phyloP scores from a whole-genome alignment of 2,113 vertebrate species.

The Etheostoma cragini region DNA sequence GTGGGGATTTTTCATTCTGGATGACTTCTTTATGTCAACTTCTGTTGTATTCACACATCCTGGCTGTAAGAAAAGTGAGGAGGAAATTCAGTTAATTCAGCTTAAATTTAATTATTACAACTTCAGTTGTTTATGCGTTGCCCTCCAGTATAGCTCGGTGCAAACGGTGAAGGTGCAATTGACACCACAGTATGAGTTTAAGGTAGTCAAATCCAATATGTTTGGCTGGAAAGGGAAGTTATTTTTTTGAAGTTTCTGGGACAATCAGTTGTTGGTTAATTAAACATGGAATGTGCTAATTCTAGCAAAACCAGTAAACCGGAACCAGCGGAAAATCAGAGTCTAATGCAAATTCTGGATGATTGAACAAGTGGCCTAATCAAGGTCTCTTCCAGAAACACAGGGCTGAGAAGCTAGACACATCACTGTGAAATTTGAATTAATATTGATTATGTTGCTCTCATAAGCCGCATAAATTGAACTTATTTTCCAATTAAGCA shows the following conservation, averaged over 20 bases:
- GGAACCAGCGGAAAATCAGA: conserved; percentile 60
- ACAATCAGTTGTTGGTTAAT: conserved; percentile 61
- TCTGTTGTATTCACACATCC: conserved; percentile 99
- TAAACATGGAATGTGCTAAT: conserved; percentile 65
- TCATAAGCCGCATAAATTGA: conserved; percentile 73
- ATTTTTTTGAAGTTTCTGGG: conserved; percentile 35
- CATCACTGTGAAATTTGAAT: conserved; percentile 79
- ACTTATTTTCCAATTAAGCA: conserved; percentile 78
- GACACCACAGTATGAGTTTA: neutral
- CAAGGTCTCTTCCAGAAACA: conserved; percentile 62
- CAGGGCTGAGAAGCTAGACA: conserved; percentile 60
- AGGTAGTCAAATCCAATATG: conserved; percentile 30
- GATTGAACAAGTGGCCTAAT: conserved; percentile 76
- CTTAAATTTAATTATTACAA: conserved; percentile 1
- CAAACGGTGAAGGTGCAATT: conserved; percentile 5
- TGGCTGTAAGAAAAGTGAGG: conserved; percentile 83
- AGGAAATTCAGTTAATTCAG: conserved; percentile 14
- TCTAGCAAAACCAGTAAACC: conserved; percentile 62
- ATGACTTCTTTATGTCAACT: conserved; percentile 99
- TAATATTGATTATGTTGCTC: conserved; percentile 80
- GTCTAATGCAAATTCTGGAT: conserved; percentile 53
- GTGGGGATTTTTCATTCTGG: conserved; percentile 97
- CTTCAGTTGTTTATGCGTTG: neutral
- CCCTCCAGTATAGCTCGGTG: neutral
- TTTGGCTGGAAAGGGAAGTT: conserved; percentile 2